Base-by-base conservation (phyloP, 2,113 vertebrate genomes). In the Gallinago media region DNA sequence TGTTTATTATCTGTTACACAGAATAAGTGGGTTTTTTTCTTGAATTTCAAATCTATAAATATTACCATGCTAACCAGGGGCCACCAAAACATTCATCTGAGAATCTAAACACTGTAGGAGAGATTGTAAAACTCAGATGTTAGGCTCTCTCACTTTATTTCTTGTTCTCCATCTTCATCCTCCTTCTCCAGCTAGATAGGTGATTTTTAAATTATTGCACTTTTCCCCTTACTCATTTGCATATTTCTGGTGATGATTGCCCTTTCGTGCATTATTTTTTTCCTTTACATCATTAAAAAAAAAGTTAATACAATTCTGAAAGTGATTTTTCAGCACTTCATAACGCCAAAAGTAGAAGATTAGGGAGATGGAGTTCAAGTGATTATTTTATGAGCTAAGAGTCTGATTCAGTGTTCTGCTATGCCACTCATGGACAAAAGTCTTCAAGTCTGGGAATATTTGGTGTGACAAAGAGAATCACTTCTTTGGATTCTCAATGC, bases 11-110 rank as follows among this genome's bases (percentile, higher is more conserved):
- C 34, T 44, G 9, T 91, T 83, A 61, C 1, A 5, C 16, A 77
- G 36, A 63, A 34, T 11, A 40, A 26, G 6, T 6, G 0, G 11
- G 11, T 1, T 3, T 12, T 17, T 46, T 29, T 25, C 65, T 59
- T 67, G 6, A 34, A 36, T 46, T 93, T 61, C 34, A 83, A 68
- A 72, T 19, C 23, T 68, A 22, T 66, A 78, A 89, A 77, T 73
- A 46, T 56, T 81, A 9, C 22, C 9, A 6, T 67, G 25, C 44
- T 86, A 61, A 52, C 10, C 11, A 56, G 18, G 5, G 16, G 9
- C 32, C 40, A 88, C 25, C 3, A 3, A 52, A 73, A 26, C 34
- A 65, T 59, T 54, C 18, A 40, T 78, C 27, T 66, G 44, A 68
- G 26, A 68, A 42, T 79, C 20, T 79, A 29, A 72, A 8, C 23